A percentile compares a stretch with the other conserved stretches of the same genome.
phyloP scores from a whole-genome alignment of 2,888 invertebrate genomes.

The Serripes groenlandicus region DNA sequence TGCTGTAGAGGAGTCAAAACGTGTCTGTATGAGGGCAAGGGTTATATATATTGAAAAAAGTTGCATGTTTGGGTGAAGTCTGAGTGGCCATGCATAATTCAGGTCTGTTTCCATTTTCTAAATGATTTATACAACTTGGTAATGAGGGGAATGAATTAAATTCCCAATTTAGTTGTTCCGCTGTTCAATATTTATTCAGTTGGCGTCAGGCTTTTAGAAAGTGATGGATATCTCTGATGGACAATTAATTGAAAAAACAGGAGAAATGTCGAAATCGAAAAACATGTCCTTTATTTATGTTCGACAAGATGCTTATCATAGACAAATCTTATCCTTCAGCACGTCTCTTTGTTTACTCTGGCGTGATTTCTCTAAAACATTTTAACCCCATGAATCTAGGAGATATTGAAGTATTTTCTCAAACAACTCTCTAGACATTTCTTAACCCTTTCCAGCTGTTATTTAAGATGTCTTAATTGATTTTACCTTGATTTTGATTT shows the following conservation, averaged over 20 bases:
- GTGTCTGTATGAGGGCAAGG: too few species aligned
- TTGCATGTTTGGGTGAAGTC: too few species aligned
- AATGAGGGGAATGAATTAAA: too few species aligned
- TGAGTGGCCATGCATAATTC: too few species aligned
- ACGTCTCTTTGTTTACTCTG: slow-evolving; percentile 14
- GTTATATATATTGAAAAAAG: too few species aligned
- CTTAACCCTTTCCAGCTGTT: neutral
- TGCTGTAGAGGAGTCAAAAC: neutral
- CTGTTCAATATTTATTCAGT: slow-evolving; percentile 23
- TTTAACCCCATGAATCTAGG: neutral
- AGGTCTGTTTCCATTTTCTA: too few species aligned
- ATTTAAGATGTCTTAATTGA: neutral
- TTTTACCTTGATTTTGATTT: too few species aligned
- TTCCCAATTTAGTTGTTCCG: too few species aligned
- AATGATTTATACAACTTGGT: too few species aligned
- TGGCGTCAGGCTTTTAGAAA: slow-evolving; percentile 8
- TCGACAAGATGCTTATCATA: slow-evolving; percentile 2
- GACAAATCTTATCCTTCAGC: neutral
- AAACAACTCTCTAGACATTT: neutral
- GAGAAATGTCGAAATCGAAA: neutral
- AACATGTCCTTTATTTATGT: slow-evolving; percentile 1
- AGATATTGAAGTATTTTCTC: neutral
- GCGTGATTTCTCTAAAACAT: neutral
- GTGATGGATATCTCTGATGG: slow-evolving; percentile 1
- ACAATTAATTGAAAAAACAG: slow-evolving; percentile 25